Evolutionary conservation across 2,113 vertebrate species (phyloP).

Genomic region (Nyctereutes procyonoides): DNA sequence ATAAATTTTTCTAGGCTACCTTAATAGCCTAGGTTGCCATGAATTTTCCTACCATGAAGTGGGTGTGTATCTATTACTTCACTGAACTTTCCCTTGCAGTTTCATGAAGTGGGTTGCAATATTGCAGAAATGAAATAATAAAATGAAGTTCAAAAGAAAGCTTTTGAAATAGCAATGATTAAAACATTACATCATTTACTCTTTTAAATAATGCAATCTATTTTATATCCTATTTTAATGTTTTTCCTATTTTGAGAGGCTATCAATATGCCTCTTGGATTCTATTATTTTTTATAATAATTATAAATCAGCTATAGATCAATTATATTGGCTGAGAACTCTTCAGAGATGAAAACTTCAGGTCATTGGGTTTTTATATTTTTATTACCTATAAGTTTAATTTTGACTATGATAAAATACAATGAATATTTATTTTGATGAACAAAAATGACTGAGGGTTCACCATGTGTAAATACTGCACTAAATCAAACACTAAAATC

Average conservation of each 20-base stretch:
- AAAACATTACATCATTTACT: not conserved
- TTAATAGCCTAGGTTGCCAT: not conserved
- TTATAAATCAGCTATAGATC: not conserved
- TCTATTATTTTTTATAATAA: not conserved
- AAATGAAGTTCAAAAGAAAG: not conserved
- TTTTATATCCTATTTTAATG: not conserved
- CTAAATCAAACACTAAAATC: not conserved
- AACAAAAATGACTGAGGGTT: not conserved
- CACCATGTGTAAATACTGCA: not conserved
- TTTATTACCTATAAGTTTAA: not conserved
- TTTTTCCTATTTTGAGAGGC: not conserved
- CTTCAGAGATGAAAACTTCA: not conserved
- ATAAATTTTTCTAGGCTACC: not conserved
- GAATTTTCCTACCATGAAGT: not conserved
- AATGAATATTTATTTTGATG: not conserved
- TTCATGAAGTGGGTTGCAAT: not conserved
- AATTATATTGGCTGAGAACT: not conserved
- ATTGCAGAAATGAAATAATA: not conserved
- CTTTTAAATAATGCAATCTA: not conserved
- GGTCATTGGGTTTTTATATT: not conserved
- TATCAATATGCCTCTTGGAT: not conserved
- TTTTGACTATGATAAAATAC: not conserved
- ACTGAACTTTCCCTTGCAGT: not conserved
- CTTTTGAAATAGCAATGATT: not conserved
- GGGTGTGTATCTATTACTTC: not conserved